Conservation (phyloP, 2,113 vertebrate genomes). For the Pimephales promelas region DNA sequence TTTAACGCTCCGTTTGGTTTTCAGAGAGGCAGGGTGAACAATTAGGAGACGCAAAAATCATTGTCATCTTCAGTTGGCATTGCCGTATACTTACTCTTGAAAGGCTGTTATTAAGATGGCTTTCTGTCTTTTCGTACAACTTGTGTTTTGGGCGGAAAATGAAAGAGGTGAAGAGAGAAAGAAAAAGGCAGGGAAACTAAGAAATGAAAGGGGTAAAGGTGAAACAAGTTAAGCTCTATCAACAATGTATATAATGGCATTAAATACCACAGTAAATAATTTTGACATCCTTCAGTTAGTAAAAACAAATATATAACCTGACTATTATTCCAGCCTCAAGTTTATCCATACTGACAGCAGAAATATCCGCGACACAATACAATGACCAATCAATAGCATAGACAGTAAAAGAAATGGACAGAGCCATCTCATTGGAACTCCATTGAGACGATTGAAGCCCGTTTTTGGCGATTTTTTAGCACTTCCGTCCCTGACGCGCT, state of each 20-base stretch:
- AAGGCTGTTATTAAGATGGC: slow-evolving; percentile 71
- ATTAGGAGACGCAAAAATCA: slow-evolving; percentile 59
- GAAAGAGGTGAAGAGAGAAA: slow-evolving; percentile 28
- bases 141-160: slow-evolving; percentile 33
- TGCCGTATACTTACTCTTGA: slow-evolving; percentile 64
- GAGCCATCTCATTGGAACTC: too few species aligned
- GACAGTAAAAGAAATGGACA: too few species aligned
- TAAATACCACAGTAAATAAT: neutral
- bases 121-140: slow-evolving; percentile 52
- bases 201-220: slow-evolving; percentile 19
- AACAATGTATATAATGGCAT: neutral
- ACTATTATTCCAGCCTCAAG: neutral
- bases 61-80: slow-evolving; percentile 64
- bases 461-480: too few species aligned
- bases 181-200: slow-evolving; percentile 23
- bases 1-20: slow-evolving; percentile 73
- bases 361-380: too few species aligned
- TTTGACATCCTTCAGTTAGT: too few species aligned
- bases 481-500: too few species aligned
- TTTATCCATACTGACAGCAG: neutral
- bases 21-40: slow-evolving; percentile 60
- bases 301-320: neutral
- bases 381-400: too few species aligned
- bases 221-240: neutral
- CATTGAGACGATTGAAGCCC: too few species aligned